phyloP scores from a whole-genome alignment of 1,140 invertebrate genomes.

The Anastatus disparis region DNA sequence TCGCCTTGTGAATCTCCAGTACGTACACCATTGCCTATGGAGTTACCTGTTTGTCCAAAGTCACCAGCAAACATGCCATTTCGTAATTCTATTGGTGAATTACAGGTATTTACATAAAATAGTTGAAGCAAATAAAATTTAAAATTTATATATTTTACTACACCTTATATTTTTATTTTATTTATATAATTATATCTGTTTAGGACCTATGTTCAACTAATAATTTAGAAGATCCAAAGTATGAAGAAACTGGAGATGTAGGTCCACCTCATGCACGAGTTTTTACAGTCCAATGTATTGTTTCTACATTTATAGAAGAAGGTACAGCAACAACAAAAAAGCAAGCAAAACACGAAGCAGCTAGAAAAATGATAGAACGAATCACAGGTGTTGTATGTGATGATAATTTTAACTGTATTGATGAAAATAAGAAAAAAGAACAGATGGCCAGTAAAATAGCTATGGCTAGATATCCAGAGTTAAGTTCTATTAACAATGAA shows the following conservation, averaged over 20 bases:
- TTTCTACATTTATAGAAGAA: conserved; percentile 70
- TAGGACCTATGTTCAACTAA: conserved; percentile 72
- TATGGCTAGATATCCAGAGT: conserved; percentile 42
- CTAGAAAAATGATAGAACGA: conserved; percentile 67
- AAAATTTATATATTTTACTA: not conserved
- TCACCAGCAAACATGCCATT: conserved; percentile 48
- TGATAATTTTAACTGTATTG: not conserved
- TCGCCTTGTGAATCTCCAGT: conserved; percentile 54
- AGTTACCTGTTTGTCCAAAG: conserved; percentile 41
- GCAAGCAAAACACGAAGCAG: conserved; percentile 69
- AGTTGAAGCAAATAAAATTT: not conserved
- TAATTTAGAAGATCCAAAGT: conserved; percentile 72
- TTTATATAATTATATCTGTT: conserved; percentile 41
- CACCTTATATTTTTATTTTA: not conserved
- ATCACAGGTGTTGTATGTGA: conserved; percentile 51
- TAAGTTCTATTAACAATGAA: conserved; percentile 38
- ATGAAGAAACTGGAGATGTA: conserved; percentile 72
- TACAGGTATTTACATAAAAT: conserved; percentile 50
- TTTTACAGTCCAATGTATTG: conserved; percentile 75
- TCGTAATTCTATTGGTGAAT: conserved; percentile 58
- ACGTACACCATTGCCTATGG: conserved; percentile 42
- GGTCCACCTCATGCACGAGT: conserved; percentile 78
- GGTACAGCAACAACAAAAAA: conserved; percentile 69
- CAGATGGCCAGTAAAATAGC: conserved; percentile 23
- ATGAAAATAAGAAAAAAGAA: not conserved